phyloP scores from a whole-genome alignment of 2,888 invertebrate species.

The Eupithecia tripunctaria region DNA sequence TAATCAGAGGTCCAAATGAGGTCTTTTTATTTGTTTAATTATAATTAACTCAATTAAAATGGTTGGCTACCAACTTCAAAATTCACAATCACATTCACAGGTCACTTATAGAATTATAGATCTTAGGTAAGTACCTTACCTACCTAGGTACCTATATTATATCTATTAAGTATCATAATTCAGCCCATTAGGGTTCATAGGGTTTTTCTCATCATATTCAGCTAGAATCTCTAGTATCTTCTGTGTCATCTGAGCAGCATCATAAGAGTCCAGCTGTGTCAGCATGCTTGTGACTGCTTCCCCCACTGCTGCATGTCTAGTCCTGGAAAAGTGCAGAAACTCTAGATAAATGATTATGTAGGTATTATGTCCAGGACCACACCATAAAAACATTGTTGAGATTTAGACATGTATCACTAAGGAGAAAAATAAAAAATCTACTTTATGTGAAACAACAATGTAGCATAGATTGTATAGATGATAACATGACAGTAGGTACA shows the following conservation, averaged over 20 bases:
- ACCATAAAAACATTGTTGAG: too few species aligned
- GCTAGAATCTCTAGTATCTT: constrained; percentile 71
- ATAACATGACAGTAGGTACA: too few species aligned
- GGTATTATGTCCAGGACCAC: too few species aligned
- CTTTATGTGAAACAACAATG: too few species aligned
- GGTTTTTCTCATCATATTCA: constrained; percentile 69
- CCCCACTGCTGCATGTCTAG: constrained; percentile 64
- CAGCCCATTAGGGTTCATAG: constrained; percentile 67
- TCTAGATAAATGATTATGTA: background rate
- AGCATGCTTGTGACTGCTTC: constrained; percentile 62
- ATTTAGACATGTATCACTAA: too few species aligned
- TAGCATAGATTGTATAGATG: too few species aligned
- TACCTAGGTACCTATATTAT: background rate
- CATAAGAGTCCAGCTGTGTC: constrained; percentile 65
- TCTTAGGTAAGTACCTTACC: too few species aligned
- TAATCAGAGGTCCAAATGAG: background rate
- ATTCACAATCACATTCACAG: background rate
- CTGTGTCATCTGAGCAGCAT: constrained; percentile 63
- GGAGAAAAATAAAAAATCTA: too few species aligned
- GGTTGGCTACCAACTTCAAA: background rate
- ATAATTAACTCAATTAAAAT: background rate
- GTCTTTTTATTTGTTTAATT: background rate
- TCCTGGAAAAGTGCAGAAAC: constrained; percentile 36
- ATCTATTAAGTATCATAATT: constrained; percentile 8
- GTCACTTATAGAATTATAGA: too few species aligned